A percentile compares a stretch with the other conserved stretches of the same genome.
These are phyloP conservation scores for Meghimatium bilineatum DNA, from an alignment of 2,888 invertebrate genomes.

Conservation along the genomic window DNA sequence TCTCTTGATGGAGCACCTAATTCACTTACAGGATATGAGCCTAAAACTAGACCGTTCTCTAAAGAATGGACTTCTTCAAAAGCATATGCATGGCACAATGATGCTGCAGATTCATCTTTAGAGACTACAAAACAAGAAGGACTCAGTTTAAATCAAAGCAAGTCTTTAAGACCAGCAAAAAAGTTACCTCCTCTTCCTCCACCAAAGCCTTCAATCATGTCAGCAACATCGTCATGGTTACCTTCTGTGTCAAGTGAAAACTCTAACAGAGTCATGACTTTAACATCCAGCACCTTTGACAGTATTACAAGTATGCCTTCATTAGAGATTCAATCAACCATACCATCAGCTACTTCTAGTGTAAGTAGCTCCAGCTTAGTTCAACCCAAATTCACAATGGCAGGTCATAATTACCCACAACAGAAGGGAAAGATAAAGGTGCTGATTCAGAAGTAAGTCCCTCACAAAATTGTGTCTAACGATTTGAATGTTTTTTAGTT, in stretches of 20 bases:
- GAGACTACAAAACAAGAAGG: slow-evolving; percentile 18
- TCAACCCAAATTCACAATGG: slow-evolving; percentile 23
- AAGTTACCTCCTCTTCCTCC: slow-evolving; percentile 14
- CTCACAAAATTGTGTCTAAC: too few species aligned
- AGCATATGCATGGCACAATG: background rate
- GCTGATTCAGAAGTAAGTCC: slow-evolving; percentile 68
- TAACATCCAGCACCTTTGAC: background rate
- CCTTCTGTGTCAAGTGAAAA: background rate
- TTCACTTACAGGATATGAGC: slow-evolving; percentile 28
- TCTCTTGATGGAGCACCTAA: background rate
- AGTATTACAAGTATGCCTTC: background rate
- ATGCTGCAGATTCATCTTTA: background rate
- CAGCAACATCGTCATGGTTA: background rate
- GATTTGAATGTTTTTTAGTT: too few species aligned
- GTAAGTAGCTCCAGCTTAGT: slow-evolving; percentile 22
- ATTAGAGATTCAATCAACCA: background rate
- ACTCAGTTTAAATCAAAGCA: background rate
- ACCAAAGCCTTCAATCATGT: background rate
- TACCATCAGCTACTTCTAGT: background rate
- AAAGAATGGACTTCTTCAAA: slow-evolving; percentile 6
- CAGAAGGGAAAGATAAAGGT: slow-evolving; percentile 68
- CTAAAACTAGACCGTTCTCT: slow-evolving; percentile 35
- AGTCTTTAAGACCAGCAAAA: slow-evolving; percentile 5
- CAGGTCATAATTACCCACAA: background rate
- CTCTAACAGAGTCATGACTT: background rate